Conservation (phyloP, 35 echinoderm and acorn worm species). For the Ophiothrix spiculata region DNA sequence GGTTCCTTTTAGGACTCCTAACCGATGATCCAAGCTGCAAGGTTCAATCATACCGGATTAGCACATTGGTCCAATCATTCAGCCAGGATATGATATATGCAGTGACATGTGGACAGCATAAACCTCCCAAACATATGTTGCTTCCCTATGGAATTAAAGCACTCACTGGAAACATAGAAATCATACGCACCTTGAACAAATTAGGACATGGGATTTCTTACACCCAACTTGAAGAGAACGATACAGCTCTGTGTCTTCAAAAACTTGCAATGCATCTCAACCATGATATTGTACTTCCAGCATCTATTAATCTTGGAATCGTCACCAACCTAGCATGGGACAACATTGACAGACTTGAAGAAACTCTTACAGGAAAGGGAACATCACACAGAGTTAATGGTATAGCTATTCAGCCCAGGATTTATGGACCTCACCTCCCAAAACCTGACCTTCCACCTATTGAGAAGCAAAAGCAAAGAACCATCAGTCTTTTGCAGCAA, state of each 20-base stretch:
- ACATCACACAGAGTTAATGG: constrained; percentile 32
- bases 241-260: constrained; percentile 9
- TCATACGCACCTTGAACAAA: constrained; percentile 21
- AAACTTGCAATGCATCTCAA: not conserved
- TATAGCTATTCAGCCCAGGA: constrained; percentile 22
- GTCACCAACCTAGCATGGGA: constrained; percentile 11
- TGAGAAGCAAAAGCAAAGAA: not conserved
- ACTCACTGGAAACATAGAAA: constrained; percentile 16
- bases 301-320: not conserved
- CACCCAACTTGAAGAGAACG: not conserved
- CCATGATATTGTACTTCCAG: not conserved
- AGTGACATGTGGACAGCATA: not conserved
- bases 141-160: constrained; percentile 12
- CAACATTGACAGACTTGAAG: constrained; percentile 32
- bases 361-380: constrained; percentile 5
- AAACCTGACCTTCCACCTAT: not conserved
- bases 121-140: constrained; percentile 21
- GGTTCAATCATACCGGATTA: not conserved
- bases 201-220: constrained; percentile 35
- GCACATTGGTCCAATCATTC: not conserved
- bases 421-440: not conserved
- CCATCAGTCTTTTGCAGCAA: not conserved
- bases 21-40: not conserved
- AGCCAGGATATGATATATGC: constrained; percentile 11
- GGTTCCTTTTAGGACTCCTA: not conserved